These are phyloP conservation scores for Porites evermanni DNA, from an alignment of 92 coral and sea anemone genomes.

Conservation along the genomic window DNA sequence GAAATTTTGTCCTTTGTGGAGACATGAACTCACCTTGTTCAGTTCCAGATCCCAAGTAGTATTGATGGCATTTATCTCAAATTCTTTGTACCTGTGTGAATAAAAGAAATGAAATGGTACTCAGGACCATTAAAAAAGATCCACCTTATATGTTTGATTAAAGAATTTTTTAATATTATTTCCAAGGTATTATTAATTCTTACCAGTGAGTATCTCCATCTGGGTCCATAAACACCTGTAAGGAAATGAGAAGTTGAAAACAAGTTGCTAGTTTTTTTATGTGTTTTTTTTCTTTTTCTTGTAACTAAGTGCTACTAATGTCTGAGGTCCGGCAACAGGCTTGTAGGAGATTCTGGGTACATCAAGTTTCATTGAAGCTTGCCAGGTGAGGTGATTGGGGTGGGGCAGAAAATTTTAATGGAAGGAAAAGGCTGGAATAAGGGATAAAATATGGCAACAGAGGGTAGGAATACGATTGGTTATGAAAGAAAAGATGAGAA, in stretches of 20 bases:
- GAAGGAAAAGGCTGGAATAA: too few relatives aligned
- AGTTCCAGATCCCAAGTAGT: slow-evolving; percentile 90
- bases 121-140: too few relatives aligned
- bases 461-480: too few relatives aligned
- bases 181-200: neutral
- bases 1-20: too few relatives aligned
- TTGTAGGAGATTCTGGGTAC: neutral
- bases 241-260: neutral
- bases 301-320: too few relatives aligned
- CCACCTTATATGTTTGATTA: neutral
- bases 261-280: too few relatives aligned
- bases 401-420: too few relatives aligned
- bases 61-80: slow-evolving; percentile 89
- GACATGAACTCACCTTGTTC: slow-evolving; percentile 63
- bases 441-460: neutral
- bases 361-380: neutral
- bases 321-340: too few relatives aligned
- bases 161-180: neutral
- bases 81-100: slow-evolving; percentile 80
- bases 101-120: neutral
- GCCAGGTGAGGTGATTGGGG: neutral
- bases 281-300: too few relatives aligned
- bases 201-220: slow-evolving; percentile 92
- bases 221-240: slow-evolving; percentile 85
- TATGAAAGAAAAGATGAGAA: neutral